phyloP scores from a whole-genome alignment of 1,140 invertebrate genomes.

The Magallana gigas region DNA sequence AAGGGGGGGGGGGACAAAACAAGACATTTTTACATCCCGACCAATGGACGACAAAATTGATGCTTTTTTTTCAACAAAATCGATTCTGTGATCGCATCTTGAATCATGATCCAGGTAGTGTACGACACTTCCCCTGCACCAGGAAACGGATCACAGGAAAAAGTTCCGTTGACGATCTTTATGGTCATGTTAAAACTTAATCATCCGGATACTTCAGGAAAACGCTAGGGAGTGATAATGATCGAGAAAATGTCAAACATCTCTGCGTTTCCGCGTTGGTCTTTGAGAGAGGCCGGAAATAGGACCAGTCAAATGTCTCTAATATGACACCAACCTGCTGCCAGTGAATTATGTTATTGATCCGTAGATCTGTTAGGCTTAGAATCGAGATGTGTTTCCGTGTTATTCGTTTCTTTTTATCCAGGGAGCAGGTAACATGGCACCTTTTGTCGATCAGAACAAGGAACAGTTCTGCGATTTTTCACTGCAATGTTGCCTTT shows the following conservation, averaged over 20 bases:
- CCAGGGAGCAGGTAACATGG: background rate
- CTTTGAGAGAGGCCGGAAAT: constrained; percentile 20
- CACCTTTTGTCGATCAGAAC: background rate
- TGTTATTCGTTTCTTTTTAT: background rate
- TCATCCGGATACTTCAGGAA: constrained; percentile 35
- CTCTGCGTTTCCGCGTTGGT: constrained; percentile 22
- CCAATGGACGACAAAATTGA: background rate
- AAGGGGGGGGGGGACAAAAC: background rate
- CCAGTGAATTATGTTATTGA: constrained; percentile 14
- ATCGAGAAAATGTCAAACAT: constrained; percentile 36
- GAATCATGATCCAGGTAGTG: background rate
- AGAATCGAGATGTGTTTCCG: background rate
- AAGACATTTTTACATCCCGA: background rate
- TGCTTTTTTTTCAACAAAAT: background rate
- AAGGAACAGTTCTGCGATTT: background rate
- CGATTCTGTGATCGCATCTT: constrained; percentile 6
- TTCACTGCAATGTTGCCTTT: too few species aligned
- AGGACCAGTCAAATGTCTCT: constrained; percentile 13
- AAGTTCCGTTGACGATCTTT: constrained; percentile 1
- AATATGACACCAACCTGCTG: constrained; percentile 19
- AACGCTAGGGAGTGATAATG: constrained; percentile 32
- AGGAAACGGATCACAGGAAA: constrained; percentile 32
- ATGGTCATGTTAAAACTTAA: constrained; percentile 36
- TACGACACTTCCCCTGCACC: constrained; percentile 19
- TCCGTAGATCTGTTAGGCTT: background rate